Conservation (phyloP, 2,888 invertebrate genomes). For the Alloscopus bannaensis region DNA sequence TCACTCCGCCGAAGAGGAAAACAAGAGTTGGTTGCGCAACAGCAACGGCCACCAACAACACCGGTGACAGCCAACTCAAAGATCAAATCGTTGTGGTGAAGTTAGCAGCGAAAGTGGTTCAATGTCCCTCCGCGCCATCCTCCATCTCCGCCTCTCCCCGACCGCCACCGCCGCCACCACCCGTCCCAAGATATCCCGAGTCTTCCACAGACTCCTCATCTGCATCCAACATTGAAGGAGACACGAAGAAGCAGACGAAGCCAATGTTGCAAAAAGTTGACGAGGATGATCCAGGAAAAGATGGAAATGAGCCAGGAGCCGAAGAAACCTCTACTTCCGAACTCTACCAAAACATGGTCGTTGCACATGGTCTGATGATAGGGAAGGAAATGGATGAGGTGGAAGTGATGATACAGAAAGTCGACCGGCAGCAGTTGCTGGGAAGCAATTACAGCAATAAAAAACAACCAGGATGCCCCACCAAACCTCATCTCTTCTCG, state of each 20-base stretch:
- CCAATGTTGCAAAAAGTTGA: conserved; percentile 3
- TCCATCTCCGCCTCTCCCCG: conserved; percentile 40
- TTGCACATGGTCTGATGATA: conserved; percentile 58
- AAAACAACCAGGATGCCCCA: not conserved
- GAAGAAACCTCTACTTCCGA: conserved; percentile 58
- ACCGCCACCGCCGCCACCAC: conserved; percentile 62
- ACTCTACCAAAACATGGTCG: conserved; percentile 58
- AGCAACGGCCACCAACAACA: conserved; percentile 26
- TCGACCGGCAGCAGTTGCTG: conserved; percentile 43
- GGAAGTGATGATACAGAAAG: conserved; percentile 43
- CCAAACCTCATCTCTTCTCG: conserved; percentile 16
- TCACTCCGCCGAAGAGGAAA: conserved; percentile 17
- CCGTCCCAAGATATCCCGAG: conserved; percentile 57
- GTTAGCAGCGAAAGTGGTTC: conserved; percentile 61
- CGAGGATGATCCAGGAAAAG: conserved; percentile 60
- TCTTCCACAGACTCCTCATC: conserved; percentile 52
- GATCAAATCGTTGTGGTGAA: conserved; percentile 57
- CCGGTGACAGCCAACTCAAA: conserved; percentile 37
- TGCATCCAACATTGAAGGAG: conserved; percentile 36
- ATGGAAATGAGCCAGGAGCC: conserved; percentile 62
- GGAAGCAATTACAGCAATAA: conserved; percentile 14
- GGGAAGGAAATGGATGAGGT: conserved; percentile 48
- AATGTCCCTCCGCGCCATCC: conserved; percentile 46
- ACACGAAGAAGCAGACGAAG: not conserved
- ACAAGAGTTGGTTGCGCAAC: conserved; percentile 48